Evolutionary conservation across 2,888 invertebrate genomes (phyloP), one percentile per base, ranked within the genome.

Genomic region (Scotopteryx bipunctaria): DNA sequence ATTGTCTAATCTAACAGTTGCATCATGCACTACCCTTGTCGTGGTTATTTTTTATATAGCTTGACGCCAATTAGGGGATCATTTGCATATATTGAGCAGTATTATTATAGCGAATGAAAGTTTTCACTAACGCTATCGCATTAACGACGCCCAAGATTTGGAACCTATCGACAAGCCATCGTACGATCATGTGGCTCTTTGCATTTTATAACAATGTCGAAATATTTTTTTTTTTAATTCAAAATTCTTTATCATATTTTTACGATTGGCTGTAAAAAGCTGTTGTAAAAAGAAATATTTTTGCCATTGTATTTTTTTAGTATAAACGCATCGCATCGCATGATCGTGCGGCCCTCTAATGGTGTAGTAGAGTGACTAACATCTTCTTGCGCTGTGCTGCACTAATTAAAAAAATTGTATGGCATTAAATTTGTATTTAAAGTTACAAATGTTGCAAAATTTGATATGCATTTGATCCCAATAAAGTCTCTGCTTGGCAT

Each of bases 401-500:
- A n/a, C n/a, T n/a, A n/a, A n/a, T n/a, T n/a, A n/a, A n/a, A n/a
- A n/a, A n/a, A n/a, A n/a, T n/a, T n/a, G n/a, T n/a, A n/a, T n/a
- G n/a, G n/a, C n/a, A n/a, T n/a, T n/a, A n/a, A n/a, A n/a, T n/a
- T n/a, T n/a, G n/a, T n/a, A n/a, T n/a, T n/a, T n/a, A n/a, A n/a
- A n/a, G n/a, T n/a, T n/a, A n/a, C n/a, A n/a, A n/a, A n/a, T n/a
- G n/a, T 45, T 55, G 58, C 43, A 23, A 4, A 55, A 53, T 15
- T 16, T 17, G 21, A 38, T 61, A 63, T 73, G 73, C 72, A 69
- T 42, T 60, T 76, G 73, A 64, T 77, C 73, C 71, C 68, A 56
- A 44, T 8, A 21, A 58, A 57, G 54, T 50, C 14, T 43, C 45
- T 37, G 66, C 69, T 70, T 71, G 44, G 77, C 72, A 76, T 76